Evolutionary conservation across 35 echinoderm and acorn worm genomes (phyloP), one percentile per base, ranked within the genome.

Genomic region (Apostichopus californicus): DNA sequence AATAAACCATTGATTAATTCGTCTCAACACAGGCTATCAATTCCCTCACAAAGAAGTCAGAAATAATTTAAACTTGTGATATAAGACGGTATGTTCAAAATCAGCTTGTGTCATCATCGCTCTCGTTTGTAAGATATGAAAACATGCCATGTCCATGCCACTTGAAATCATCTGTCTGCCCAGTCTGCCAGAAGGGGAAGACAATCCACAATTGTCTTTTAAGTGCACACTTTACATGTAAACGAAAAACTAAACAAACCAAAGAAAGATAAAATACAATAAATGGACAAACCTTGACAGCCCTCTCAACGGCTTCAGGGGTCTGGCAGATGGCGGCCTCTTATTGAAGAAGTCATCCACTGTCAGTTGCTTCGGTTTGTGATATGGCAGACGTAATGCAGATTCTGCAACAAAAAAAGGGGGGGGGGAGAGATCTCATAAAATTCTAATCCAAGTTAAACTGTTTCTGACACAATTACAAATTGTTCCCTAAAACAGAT

Each of bases 291-390:
- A 92, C 91, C 63, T 87, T 1, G 78, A 46, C 4, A 77, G 71
- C 26, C 79, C 92, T 87, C 86, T 92, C 9, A 92, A 57, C 3
- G 92, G 89, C 77, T 95, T 98, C 1, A 95, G 68, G 26, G 82
- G 11, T 56, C 77, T 87, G 6, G 70, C 58, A 53, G 92, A 94
- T 13, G 94, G 97, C 4, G 95, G 97, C 73, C 95, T 96, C 79
- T 96, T 99, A 68, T 89, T 99, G 92, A 99, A 99, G 28, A 99
- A 96, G 46, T 99, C 97, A 86, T 99, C 90, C n/a, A 99, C 79
- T 4, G 93, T 81, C 77, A 96, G 56, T 52, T 91, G 93, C 84
- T 93, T 96, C 12, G 97, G 97, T 75, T 93, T 96, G 79, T 99
- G 95, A 71, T 99, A 99, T 10, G 97, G 97, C 12, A 99, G 92